Conservation (phyloP, 2,888 invertebrate genomes). For the Opisthograptis luteolata region DNA sequence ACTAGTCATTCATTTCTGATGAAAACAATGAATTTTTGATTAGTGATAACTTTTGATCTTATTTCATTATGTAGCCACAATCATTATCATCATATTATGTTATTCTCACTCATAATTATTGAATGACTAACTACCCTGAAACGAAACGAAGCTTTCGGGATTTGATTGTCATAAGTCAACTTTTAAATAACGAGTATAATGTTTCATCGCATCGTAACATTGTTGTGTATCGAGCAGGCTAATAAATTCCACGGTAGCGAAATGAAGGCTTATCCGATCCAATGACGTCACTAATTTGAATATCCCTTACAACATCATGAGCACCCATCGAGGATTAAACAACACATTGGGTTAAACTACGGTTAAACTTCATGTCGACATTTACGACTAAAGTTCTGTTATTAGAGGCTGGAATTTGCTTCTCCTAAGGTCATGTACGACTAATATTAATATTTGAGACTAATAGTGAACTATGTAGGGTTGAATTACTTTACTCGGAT, state of each 20-base stretch:
- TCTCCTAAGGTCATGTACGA: slow-evolving; percentile 36
- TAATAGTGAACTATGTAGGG: slow-evolving; percentile 27
- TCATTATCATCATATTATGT: too few species aligned
- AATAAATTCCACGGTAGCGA: neutral
- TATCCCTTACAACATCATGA: slow-evolving; percentile 40
- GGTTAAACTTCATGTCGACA: slow-evolving; percentile 44
- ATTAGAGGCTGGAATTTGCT: slow-evolving; percentile 43
- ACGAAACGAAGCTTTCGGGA: too few species aligned
- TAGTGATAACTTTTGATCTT: too few species aligned
- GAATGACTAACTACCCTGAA: too few species aligned
- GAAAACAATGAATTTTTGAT: slow-evolving; percentile 23
- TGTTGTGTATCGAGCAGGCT: too few species aligned
- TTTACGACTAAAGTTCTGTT: slow-evolving; percentile 50
- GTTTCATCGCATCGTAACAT: too few species aligned
- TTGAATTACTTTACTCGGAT: neutral
- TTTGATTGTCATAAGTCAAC: too few species aligned
- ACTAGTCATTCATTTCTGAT: slow-evolving; percentile 27
- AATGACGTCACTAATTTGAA: slow-evolving; percentile 57
- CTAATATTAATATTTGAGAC: slow-evolving; percentile 32
- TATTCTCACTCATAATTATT: too few species aligned
- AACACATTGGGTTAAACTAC: slow-evolving; percentile 20
- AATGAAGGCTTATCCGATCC: slow-evolving; percentile 40
- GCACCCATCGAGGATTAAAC: slow-evolving; percentile 41
- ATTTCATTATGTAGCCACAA: slow-evolving; percentile 4
- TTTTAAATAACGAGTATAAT: too few species aligned